These are phyloP conservation scores for Pegoplata infirma DNA, from an alignment of 2,888 invertebrate genomes.

Conservation along the genomic window DNA sequence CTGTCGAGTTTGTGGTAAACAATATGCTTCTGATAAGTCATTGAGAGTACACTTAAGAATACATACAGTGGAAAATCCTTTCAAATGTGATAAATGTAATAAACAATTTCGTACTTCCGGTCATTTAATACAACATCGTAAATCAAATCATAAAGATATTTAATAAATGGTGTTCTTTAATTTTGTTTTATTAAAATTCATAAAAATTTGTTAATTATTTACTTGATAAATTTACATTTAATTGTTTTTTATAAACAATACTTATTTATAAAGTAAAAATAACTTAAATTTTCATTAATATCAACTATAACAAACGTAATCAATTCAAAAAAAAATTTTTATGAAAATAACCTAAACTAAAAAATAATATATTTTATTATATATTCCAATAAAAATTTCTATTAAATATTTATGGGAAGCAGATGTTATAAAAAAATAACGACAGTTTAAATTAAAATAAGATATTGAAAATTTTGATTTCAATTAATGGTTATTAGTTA, in stretches of 20 bases:
- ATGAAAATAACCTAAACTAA: not conserved
- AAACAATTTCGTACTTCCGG: conserved; percentile 72
- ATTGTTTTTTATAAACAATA: not conserved
- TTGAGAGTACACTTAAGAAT: conserved; percentile 70
- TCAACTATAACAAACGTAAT: not conserved
- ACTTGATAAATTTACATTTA: conserved; percentile 5
- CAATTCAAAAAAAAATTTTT: not conserved
- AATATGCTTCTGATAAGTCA: conserved; percentile 68
- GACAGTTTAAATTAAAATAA: not conserved
- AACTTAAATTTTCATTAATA: not conserved
- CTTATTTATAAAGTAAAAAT: not conserved
- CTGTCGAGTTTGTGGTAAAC: conserved; percentile 69
- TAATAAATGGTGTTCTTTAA: not conserved
- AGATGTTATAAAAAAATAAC: not conserved
- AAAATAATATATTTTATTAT: too few species aligned
- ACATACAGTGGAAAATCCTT: conserved; percentile 72
- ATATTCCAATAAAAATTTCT: not conserved
- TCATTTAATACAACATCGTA: conserved; percentile 68
- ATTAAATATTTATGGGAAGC: not conserved
- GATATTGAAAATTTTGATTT: conserved; percentile 8
- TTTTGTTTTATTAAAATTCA: not conserved
- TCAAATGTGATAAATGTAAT: conserved; percentile 68
- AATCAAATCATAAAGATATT: conserved; percentile 28
- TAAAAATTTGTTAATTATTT: too few species aligned
- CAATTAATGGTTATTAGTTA: not conserved